Evolutionary conservation across 2,113 vertebrate genomes (phyloP).

Genomic region (Corynorhinus townsendii): DNA sequence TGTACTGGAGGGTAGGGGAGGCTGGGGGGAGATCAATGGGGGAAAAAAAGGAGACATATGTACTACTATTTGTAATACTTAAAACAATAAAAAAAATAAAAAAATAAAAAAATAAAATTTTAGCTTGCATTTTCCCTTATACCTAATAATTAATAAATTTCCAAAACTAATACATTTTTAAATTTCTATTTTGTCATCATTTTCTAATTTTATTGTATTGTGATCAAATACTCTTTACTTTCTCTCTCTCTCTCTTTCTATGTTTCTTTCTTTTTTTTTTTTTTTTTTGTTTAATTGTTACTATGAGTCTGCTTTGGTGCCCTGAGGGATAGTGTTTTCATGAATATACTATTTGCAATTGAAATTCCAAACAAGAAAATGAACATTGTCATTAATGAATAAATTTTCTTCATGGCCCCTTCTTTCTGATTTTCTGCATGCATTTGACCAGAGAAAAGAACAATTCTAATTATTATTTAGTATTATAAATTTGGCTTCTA

Average conservation of each 20-base stretch:
- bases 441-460: background rate
- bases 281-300: background rate
- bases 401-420: background rate
- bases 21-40: no score
- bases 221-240: background rate
- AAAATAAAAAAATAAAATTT: no score
- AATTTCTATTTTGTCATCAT: background rate
- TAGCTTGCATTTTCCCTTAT: background rate
- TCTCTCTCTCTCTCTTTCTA: background rate
- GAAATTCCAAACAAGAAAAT: background rate
- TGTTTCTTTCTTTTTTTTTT: no score
- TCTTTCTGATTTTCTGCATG: background rate
- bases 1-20: no score
- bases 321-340: background rate
- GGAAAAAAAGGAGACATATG: no score
- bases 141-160: background rate
- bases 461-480: background rate
- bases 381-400: background rate
- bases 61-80: no score
- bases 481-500: background rate
- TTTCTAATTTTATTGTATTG: background rate
- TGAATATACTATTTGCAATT: background rate
- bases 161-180: background rate
- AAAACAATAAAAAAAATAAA: no score
- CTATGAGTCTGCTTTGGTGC: background rate